Base-by-base conservation (phyloP, 2,113 vertebrate species). In the Tragelaphus imberbis region DNA sequence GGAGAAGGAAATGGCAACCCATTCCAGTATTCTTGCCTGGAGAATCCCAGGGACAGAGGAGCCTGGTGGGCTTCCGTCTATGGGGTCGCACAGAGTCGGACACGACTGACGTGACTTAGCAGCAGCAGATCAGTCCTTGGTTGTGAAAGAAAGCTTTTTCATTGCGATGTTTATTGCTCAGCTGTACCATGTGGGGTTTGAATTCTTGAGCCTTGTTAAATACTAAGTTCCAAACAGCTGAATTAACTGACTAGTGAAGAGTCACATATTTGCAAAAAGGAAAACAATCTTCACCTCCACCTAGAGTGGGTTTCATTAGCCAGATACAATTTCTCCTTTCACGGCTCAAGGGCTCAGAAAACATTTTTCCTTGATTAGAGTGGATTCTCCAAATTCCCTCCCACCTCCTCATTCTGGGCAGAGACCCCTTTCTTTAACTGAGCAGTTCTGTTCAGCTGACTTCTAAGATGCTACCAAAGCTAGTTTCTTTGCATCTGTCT, bases 281-380 rank as follows among this genome's bases (percentile, higher is more conserved):
- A 97, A 97, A 91, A 82, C 47, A 92, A 12, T 47, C 30, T 85
- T 94, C 2, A 77, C n/a, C 23, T 17, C 19, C 16, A 95, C 9
- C 12, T 51, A 84, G 36, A 40, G 51, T 71, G 85, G 4, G n/a
- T 86, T 97, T 94, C 17, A 68, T 84, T 55, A 87, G 27, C n/a
- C 40, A 98, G 96, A 91, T 59, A 40, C 9, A 36, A 25, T 71
- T 95, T 93, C n/a, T 97, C 6, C 17, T 82, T 96, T 96, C 23
- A 49, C 55, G 61, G 61, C 88, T 94, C 33, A 82, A 84, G 27
- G 91, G 86, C 33, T 65, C 80, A 79, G 56, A 40, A 75, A 58
- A 81, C 55, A 55, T 51, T 94, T 86, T 65, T 4, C 7, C 28
- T n/a, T 80, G 28, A 53, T 92, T 90, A 92, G 79, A 36, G 47